A percentile compares a stretch with the other conserved stretches of the same genome.
phyloP scores from a whole-genome alignment of 2,113 vertebrate genomes.

The Barbus barbus region DNA sequence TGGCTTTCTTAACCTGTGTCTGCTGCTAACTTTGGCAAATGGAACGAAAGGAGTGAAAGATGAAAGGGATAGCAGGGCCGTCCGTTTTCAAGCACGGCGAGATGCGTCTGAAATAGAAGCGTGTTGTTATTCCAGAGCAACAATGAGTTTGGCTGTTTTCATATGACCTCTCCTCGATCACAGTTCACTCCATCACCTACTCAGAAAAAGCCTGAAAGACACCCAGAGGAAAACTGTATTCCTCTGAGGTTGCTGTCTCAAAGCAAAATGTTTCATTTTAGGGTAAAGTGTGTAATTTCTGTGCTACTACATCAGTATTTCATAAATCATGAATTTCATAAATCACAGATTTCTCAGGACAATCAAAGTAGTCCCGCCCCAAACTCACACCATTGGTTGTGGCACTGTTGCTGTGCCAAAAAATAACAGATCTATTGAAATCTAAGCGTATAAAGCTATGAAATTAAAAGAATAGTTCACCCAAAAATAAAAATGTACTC shows the following conservation, averaged over 20 bases:
- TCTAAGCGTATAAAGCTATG: too few relatives aligned
- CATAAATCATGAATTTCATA: too few relatives aligned
- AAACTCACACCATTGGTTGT: neutral
- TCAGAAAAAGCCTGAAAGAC: neutral
- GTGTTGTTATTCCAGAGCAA: constrained; percentile 21
- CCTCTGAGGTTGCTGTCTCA: neutral
- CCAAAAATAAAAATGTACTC: too few relatives aligned
- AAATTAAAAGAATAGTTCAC: too few relatives aligned
- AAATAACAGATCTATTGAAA: neutral
- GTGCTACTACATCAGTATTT: neutral
- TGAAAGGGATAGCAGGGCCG: constrained; percentile 1
- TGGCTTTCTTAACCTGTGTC: constrained; percentile 42
- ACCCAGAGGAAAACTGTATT: constrained; percentile 1
- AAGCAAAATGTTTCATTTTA: neutral
- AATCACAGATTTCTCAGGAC: too few relatives aligned
- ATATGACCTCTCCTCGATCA: constrained; percentile 20
- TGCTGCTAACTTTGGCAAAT: constrained; percentile 45
- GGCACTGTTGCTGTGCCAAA: neutral
- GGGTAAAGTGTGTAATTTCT: neutral
- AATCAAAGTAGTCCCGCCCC: too few relatives aligned
- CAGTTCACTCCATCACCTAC: neutral
- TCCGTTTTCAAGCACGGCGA: neutral
- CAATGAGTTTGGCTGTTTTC: constrained; percentile 29
- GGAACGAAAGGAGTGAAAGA: constrained; percentile 13
- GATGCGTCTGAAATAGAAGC: constrained; percentile 25